Evolutionary conservation across 2,888 invertebrate species (phyloP).

Genomic region (Drosophila cyrtoloma): DNA sequence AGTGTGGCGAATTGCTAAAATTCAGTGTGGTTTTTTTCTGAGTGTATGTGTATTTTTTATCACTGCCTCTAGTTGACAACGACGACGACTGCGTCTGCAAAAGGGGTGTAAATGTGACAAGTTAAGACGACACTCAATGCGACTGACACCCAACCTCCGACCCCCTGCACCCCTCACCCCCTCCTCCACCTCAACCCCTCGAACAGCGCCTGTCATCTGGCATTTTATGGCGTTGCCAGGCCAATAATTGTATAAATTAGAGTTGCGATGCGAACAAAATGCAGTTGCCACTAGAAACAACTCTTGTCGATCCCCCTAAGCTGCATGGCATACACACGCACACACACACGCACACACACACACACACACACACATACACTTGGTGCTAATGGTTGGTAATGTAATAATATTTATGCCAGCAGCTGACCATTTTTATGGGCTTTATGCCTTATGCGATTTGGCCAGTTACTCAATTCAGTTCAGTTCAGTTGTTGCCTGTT

Average conservation of each 20-base stretch:
- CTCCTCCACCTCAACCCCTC: neutral
- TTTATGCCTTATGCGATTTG: constrained; percentile 71
- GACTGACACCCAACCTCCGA: constrained; percentile 46
- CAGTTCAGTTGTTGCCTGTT: constrained; percentile 4
- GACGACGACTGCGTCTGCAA: constrained; percentile 37
- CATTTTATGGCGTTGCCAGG: constrained; percentile 57
- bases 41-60: constrained; percentile 38
- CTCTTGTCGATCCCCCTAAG: constrained; percentile 21
- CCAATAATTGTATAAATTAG: constrained; percentile 75
- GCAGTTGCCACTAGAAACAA: constrained; percentile 42
- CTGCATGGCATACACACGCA: constrained; percentile 14
- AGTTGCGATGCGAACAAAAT: constrained; percentile 64
- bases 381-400: constrained; percentile 64
- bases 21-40: no score
- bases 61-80: constrained; percentile 36
- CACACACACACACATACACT: neutral
- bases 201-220: constrained; percentile 46
- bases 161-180: neutral
- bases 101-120: constrained; percentile 79
- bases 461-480: constrained; percentile 74
- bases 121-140: constrained; percentile 73
- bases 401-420: constrained; percentile 78
- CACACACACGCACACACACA: constrained; percentile 4
- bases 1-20: no score
- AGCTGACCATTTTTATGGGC: constrained; percentile 69